These are phyloP conservation scores for Dunckerocampus dactyliophorus DNA, from an alignment of 2,113 vertebrate genomes.

Conservation along the genomic window DNA sequence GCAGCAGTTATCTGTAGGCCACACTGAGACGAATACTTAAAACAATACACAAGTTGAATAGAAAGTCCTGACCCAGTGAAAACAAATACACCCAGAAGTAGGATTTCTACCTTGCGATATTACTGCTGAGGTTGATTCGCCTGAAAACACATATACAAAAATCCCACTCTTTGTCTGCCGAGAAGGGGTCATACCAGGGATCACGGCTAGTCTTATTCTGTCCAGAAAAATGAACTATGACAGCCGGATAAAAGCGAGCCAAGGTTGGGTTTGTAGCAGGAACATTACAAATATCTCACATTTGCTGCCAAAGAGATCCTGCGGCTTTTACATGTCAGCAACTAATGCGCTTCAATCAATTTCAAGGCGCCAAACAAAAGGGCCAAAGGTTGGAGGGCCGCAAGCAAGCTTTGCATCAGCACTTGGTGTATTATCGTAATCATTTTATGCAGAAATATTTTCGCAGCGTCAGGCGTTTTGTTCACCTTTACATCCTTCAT, in stretches of 20 bases:
- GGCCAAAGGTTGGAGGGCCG: background rate
- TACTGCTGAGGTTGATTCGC: slow-evolving; percentile 19
- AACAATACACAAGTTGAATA: slow-evolving; percentile 1
- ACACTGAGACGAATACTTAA: slow-evolving; percentile 10
- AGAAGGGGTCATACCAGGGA: slow-evolving; percentile 17
- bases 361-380: background rate
- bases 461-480: slow-evolving; percentile 1
- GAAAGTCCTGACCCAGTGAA: background rate
- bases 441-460: slow-evolving; percentile 5
- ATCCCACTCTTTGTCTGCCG: slow-evolving; percentile 17
- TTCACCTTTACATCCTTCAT: background rate
- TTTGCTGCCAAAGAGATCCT: slow-evolving; percentile 10
- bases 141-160: background rate
- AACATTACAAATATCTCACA: slow-evolving; percentile 1
- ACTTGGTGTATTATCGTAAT: slow-evolving; percentile 2
- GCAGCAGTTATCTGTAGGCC: slow-evolving; percentile 7
- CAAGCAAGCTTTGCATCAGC: slow-evolving; percentile 17
- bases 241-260: slow-evolving; percentile 24
- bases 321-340: slow-evolving; percentile 14
- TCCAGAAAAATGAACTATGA: slow-evolving; percentile 14
- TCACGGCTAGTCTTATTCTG: slow-evolving; percentile 4
- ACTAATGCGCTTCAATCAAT: slow-evolving; percentile 22
- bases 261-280: slow-evolving; percentile 31
- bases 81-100: slow-evolving; percentile 3
- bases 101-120: slow-evolving; percentile 5